Evolutionary conservation across 2,113 vertebrate species (phyloP).

Genomic region (Tragelaphus scriptus): DNA sequence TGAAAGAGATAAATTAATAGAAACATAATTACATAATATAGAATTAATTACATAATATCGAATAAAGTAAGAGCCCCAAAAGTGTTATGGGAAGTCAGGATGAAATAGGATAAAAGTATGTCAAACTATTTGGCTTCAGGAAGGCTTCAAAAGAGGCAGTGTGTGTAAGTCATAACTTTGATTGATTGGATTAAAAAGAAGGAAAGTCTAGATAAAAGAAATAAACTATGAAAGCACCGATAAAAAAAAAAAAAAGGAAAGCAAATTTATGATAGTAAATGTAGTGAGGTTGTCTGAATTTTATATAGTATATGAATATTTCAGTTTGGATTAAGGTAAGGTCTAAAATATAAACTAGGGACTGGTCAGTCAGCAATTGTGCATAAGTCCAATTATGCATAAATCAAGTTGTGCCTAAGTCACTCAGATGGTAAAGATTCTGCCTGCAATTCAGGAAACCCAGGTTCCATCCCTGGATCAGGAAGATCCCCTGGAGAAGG

Average conservation of each 20-base stretch:
- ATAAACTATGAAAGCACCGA: neutral
- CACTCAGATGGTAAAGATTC: neutral
- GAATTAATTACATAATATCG: neutral
- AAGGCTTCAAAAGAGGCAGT: neutral
- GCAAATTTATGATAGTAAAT: neutral
- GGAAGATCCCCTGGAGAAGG: neutral
- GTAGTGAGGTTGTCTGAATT: fast-evolving
- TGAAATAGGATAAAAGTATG: neutral
- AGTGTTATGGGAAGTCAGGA: neutral
- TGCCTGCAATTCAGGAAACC: neutral
- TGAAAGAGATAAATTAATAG: neutral
- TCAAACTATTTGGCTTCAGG: neutral
- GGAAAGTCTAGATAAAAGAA: neutral
- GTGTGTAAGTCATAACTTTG: neutral
- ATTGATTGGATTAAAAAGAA: neutral
- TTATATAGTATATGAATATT: neutral
- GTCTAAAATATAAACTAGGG: neutral
- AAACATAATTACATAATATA: neutral
- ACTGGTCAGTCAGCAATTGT: neutral
- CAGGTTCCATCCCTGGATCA: neutral
- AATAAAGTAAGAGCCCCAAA: neutral
- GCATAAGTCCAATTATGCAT: neutral
- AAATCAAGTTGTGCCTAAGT: neutral
- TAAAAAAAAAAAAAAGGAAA: neutral
- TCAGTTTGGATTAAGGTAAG: neutral